phyloP scores from a whole-genome alignment of 2,888 invertebrate genomes.

The Drosophila glabriapex region DNA sequence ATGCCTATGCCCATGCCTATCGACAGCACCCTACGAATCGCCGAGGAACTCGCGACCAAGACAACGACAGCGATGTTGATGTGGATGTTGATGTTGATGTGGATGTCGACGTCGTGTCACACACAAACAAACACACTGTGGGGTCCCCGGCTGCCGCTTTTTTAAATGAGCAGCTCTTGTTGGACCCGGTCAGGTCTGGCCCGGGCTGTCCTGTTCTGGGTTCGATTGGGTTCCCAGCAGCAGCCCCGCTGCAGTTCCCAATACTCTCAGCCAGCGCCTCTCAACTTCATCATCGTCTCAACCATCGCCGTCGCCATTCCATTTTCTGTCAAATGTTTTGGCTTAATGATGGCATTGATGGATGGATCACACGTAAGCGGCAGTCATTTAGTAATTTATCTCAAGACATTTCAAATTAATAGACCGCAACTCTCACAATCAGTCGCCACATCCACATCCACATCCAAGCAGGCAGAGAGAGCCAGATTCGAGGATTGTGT shows the following conservation, averaged over 20 bases:
- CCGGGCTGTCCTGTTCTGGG: not conserved
- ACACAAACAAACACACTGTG: conserved; percentile 59
- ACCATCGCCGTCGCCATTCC: conserved; percentile 9
- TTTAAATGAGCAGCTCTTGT: conserved; percentile 20
- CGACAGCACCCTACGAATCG: conserved; percentile 65
- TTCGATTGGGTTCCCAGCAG: conserved; percentile 2
- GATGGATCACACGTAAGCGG: conserved; percentile 82
- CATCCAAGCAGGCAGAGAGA: conserved; percentile 20
- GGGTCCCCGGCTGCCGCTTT: conserved; percentile 54
- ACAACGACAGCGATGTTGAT: conserved; percentile 21
- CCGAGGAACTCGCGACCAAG: conserved; percentile 32
- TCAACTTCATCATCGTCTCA: conserved; percentile 31
- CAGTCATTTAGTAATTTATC: conserved; percentile 81
- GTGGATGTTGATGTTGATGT: conserved; percentile 31
- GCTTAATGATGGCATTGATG: conserved; percentile 82
- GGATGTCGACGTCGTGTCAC: conserved; percentile 46
- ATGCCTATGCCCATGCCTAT: conserved; percentile 38
- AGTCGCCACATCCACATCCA: conserved; percentile 17
- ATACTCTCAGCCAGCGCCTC: conserved; percentile 10
- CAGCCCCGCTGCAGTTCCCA: conserved; percentile 5
- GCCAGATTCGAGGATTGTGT: conserved; percentile 55
- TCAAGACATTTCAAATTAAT: conserved; percentile 80
- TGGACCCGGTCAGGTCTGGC: not conserved
- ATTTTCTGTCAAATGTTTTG: conserved; percentile 80
- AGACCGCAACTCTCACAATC: conserved; percentile 65